Percentiles rank a stretch among this genome's conserved stretches.
These are phyloP conservation scores for Variabilichromis moorii DNA, from an alignment of 2,113 vertebrate genomes.

Conservation along the genomic window DNA sequence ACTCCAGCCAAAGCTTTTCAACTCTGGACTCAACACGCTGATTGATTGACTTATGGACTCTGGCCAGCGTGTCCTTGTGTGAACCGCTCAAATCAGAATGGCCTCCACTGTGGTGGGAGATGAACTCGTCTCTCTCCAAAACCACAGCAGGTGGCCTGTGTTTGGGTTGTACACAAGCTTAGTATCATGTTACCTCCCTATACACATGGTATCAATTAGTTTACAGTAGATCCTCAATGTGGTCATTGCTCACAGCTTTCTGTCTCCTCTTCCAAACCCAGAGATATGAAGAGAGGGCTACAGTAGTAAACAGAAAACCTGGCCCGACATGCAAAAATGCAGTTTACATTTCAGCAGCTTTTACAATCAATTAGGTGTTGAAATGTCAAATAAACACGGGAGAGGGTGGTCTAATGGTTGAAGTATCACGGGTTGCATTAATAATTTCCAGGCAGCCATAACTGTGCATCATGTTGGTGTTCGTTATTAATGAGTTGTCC, in stretches of 20 bases:
- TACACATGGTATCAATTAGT: constrained; percentile 56
- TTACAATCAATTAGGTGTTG: constrained; percentile 7
- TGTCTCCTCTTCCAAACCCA: neutral
- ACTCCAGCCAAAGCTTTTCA: neutral
- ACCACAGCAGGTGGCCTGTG: constrained; percentile 65
- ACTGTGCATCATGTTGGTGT: neutral
- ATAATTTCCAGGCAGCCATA: neutral
- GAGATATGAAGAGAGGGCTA: neutral
- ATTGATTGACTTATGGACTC: constrained; percentile 46
- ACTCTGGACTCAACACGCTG: constrained; percentile 7
- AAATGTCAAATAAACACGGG: constrained; percentile 1
- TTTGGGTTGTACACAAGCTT: constrained; percentile 50
- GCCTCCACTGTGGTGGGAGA: constrained; percentile 33
- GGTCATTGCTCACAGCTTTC: constrained; percentile 9
- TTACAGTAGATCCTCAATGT: constrained; percentile 10
- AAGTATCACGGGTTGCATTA: neutral
- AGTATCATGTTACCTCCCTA: constrained; percentile 31
- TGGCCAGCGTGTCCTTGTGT: constrained; percentile 56
- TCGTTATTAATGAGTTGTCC: neutral
- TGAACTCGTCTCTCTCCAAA: constrained; percentile 28
- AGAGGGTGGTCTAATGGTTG: neutral
- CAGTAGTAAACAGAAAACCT: constrained; percentile 4
- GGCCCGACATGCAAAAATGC: neutral
- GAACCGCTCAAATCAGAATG: constrained; percentile 48
- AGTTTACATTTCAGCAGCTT: constrained; percentile 28